Conservation (phyloP, 2,113 vertebrate genomes). For the Castor canadensis region DNA sequence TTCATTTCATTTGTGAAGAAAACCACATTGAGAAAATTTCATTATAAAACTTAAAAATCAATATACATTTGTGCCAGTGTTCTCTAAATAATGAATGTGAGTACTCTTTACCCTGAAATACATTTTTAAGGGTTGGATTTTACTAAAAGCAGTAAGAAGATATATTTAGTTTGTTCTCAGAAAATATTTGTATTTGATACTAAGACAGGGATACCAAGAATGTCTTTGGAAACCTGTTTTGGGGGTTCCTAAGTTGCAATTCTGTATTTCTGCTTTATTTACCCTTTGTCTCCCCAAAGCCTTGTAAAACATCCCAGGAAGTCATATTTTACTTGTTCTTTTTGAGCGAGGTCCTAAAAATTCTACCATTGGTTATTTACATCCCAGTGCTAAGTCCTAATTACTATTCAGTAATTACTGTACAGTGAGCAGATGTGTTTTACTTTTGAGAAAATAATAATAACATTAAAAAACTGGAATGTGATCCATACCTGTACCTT, state of each 20-base stretch:
- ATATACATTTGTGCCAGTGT: slow-evolving; percentile 49
- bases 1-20: slow-evolving; percentile 79
- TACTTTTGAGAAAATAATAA: neutral
- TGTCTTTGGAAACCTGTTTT: neutral
- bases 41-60: slow-evolving; percentile 75
- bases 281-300: neutral
- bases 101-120: slow-evolving; percentile 45
- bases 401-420: neutral
- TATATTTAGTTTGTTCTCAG: slow-evolving; percentile 23
- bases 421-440: neutral
- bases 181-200: neutral
- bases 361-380: neutral
- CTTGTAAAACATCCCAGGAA: neutral
- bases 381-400: neutral
- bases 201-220: neutral
- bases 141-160: neutral
- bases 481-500: slow-evolving; percentile 46
- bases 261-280: neutral
- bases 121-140: slow-evolving; percentile 56
- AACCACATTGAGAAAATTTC: slow-evolving; percentile 75
- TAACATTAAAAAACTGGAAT: neutral
- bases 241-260: neutral
- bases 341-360: neutral
- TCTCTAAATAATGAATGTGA: slow-evolving; percentile 66
- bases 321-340: neutral